Base-by-base conservation (phyloP, 2,113 vertebrate species). In the Nothobranchius kuhntae region DNA sequence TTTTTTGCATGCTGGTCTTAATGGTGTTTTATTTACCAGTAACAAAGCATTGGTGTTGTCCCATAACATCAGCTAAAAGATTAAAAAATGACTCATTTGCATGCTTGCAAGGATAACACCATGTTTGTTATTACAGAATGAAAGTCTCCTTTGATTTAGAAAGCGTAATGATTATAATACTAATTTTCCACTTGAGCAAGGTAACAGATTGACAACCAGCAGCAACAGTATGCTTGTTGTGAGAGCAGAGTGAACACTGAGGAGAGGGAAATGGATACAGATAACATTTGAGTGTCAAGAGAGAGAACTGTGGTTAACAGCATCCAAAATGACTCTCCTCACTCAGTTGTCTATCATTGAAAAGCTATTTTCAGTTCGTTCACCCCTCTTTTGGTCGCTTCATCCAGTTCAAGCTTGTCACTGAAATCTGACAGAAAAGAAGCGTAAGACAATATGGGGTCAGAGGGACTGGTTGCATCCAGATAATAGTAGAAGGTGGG, bases 291-390 rank as follows among this genome's bases (percentile, higher is more conserved):
- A 80, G 82, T 85, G 77, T 58, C 60, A 77, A 84, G 76, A 53
- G 61, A 71, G 71, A 69, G 51, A 62, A 58, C 17, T 75, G 82
- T 60, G 84, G 78, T 75, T 67, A 68, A 69, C 35, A 61, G 61
- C 21, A 81, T 71, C 71, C 42, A 3, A 57, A 30, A 74, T 52
- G 81, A 75, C 61, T 67, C 61, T 67, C 61, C 70, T 56, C 61
- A 51, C 57, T 46, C 51, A 62, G 77, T 71, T 82, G 80, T 75
- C 55, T 54, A 44, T 73, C 60, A 87, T 72, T 72, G 82, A 80
- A 76, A 85, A 80, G 61, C 83, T 86, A 82, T 86, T 89, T 82
- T 64, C 73, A 78, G 73, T 42, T 45, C 57, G 61, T 68, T 65
- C 70, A 52, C 55, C 44, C 53, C 65, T 62, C 59, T 48, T 70